phyloP scores from a whole-genome alignment of 2,888 invertebrate genomes.

The Atrina japonica region DNA sequence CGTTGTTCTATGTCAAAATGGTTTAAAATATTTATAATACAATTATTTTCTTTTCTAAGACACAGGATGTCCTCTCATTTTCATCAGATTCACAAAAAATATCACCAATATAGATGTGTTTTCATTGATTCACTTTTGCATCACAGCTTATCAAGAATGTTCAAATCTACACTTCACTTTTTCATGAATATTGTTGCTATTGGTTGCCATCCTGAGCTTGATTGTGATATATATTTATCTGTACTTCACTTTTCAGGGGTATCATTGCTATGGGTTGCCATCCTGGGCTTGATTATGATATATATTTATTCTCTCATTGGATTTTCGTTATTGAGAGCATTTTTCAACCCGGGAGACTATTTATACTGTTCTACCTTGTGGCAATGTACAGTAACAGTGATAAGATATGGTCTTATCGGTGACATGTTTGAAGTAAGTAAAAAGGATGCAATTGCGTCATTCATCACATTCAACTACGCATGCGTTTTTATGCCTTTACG shows the following conservation, averaged over 20 bases:
- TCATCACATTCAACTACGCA: too few relatives aligned
- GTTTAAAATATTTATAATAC: too few relatives aligned
- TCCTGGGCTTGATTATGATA: slow-evolving; percentile 79
- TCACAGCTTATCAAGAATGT: too few relatives aligned
- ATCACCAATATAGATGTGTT: too few relatives aligned
- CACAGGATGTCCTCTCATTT: too few relatives aligned
- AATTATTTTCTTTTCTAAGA: too few relatives aligned
- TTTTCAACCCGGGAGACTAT: slow-evolving; percentile 74
- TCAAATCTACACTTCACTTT: too few relatives aligned
- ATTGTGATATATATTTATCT: not conserved
- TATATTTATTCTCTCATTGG: slow-evolving; percentile 80
- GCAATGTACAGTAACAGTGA: slow-evolving; percentile 80
- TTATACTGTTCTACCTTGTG: slow-evolving; percentile 79
- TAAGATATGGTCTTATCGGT: slow-evolving; percentile 80
- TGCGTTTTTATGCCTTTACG: too few relatives aligned
- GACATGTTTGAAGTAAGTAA: slow-evolving; percentile 79
- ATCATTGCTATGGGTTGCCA: slow-evolving; percentile 80
- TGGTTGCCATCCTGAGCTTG: not conserved
- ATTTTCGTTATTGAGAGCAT: slow-evolving; percentile 77
- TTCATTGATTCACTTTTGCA: too few relatives aligned
- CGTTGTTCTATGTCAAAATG: too few relatives aligned
- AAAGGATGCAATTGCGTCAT: not conserved
- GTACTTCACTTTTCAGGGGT: slow-evolving; percentile 67
- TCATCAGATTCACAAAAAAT: too few relatives aligned
- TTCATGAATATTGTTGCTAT: not conserved